Evolutionary conservation across 53 echinoderm and acorn worm genomes (phyloP).

Genomic region (Crossaster papposus): DNA sequence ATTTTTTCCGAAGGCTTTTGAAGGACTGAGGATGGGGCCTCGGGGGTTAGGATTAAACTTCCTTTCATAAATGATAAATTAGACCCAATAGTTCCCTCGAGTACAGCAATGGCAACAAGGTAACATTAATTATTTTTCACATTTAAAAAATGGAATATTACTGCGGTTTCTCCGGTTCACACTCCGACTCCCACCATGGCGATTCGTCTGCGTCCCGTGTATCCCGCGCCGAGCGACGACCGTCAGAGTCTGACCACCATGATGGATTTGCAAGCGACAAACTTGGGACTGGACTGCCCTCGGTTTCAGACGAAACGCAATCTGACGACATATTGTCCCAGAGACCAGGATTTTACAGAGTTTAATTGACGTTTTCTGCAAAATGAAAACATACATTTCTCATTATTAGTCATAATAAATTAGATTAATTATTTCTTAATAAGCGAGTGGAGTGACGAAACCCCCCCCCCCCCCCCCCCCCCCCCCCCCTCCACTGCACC

Average conservation of each 20-base stretch:
- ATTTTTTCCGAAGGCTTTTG: too few relatives aligned
- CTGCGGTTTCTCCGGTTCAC: background rate
- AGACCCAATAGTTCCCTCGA: too few relatives aligned
- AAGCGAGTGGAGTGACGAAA: too few relatives aligned
- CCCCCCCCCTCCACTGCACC: too few relatives aligned
- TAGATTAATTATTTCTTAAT: background rate
- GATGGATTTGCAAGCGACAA: background rate
- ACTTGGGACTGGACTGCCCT: background rate
- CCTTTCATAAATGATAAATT: too few relatives aligned
- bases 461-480: too few relatives aligned
- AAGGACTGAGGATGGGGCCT: too few relatives aligned
- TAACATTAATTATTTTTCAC: too few relatives aligned
- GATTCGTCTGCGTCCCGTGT: constrained; percentile 1
- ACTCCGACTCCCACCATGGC: constrained; percentile 39
- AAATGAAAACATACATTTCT: background rate
- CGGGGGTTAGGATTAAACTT: too few relatives aligned
- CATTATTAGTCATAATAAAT: background rate
- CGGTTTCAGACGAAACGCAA: background rate
- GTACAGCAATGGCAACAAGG: too few relatives aligned
- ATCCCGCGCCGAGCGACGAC: background rate
- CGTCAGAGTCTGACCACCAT: constrained; percentile 46
- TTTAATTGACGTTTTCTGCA: background rate
- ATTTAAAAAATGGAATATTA: background rate
- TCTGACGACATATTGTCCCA: constrained; percentile 1
- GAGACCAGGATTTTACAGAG: background rate